A percentile compares a stretch with the other conserved stretches of the same genome.
Evolutionary conservation across 2,888 invertebrate species (phyloP).

Genomic region (Heliconius ismenius): DNA sequence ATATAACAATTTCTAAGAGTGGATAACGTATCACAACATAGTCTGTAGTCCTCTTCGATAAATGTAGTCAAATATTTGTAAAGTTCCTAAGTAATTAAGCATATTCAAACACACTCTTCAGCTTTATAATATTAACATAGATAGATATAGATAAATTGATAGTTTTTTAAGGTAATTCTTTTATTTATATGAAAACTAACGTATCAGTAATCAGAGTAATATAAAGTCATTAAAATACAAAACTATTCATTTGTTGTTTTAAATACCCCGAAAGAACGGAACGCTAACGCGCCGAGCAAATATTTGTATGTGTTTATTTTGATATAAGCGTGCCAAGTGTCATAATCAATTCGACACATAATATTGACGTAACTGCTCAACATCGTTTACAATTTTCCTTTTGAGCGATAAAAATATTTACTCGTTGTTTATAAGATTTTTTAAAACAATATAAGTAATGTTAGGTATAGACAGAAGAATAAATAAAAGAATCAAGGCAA

Average conservation of each 20-base stretch:
- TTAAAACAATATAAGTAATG: too few relatives aligned
- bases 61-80: too few relatives aligned
- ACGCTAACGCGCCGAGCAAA: not conserved
- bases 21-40: too few relatives aligned
- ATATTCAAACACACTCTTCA: too few relatives aligned
- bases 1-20: too few relatives aligned
- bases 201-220: not conserved
- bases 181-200: not conserved
- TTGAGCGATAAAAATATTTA: not conserved
- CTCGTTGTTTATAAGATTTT: not conserved
- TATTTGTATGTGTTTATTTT: not conserved
- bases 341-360: not conserved
- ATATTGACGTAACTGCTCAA: not conserved
- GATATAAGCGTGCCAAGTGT: not conserved
- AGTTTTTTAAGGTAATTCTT: not conserved
- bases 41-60: too few relatives aligned
- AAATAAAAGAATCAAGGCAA: not conserved
- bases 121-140: not conserved
- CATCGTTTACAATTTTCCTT: not conserved
- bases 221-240: not conserved
- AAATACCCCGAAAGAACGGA: too few relatives aligned
- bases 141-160: not conserved
- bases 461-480: too few relatives aligned
- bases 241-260: not conserved
- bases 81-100: too few relatives aligned